phyloP scores from a whole-genome alignment of 1,140 invertebrate genomes.

The Drosophila watanabei region DNA sequence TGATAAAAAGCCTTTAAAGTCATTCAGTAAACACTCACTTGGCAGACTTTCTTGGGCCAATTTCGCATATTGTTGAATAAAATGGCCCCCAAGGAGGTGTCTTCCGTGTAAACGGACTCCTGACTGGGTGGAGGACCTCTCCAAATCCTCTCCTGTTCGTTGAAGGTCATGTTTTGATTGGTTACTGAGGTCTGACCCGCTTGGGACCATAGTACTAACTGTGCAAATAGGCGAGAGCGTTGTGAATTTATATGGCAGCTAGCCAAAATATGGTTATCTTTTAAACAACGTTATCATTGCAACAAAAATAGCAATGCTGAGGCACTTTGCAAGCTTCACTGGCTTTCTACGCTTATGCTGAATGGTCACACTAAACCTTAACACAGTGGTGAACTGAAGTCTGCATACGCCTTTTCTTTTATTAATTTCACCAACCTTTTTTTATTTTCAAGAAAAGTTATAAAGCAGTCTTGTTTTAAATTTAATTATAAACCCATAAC shows the following conservation, averaged over 20 bases:
- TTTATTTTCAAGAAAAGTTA: not conserved
- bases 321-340: not conserved
- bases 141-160: not conserved
- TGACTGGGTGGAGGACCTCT: not conserved
- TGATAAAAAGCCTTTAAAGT: not conserved
- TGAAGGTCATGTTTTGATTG: not conserved
- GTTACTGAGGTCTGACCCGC: not conserved
- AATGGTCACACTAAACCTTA: not conserved
- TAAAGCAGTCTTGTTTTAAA: not conserved
- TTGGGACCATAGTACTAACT: not conserved
- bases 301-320: not conserved
- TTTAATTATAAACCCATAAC: not conserved
- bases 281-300: not conserved
- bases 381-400: not conserved
- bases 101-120: not conserved
- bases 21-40: not conserved
- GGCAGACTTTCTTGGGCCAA: conserved; percentile 4
- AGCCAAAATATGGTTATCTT: not conserved
- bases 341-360: not conserved
- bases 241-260: not conserved
- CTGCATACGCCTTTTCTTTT: not conserved
- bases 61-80: conserved; percentile 1
- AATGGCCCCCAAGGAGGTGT: not conserved
- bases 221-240: not conserved
- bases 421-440: not conserved